Conservation (phyloP, 1,140 invertebrate species). For the Tenebrio molitor region DNA sequence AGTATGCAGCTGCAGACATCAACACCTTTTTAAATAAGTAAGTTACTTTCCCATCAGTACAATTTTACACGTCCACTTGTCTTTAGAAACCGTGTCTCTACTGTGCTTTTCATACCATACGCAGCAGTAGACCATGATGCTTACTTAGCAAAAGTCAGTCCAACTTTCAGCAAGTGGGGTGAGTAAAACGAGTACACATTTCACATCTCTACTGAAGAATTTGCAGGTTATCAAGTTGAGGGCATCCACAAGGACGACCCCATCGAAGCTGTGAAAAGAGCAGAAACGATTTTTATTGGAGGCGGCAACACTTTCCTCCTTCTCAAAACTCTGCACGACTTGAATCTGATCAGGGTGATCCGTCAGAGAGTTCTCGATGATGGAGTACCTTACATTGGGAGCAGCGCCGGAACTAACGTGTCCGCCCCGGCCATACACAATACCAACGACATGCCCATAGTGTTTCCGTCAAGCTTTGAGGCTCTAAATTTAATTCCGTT, state of each 20-base stretch:
- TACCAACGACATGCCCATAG: constrained; percentile 91
- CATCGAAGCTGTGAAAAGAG: constrained; percentile 71
- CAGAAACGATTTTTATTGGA: constrained; percentile 83
- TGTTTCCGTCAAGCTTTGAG: constrained; percentile 80
- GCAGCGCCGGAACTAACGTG: constrained; percentile 88
- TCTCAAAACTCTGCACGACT: constrained; percentile 79
- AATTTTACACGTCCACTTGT: constrained; percentile 27
- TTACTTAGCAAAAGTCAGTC: constrained; percentile 75
- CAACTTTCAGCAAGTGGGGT: constrained; percentile 76
- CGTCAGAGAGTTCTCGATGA: constrained; percentile 73
- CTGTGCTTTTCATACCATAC: constrained; percentile 84
- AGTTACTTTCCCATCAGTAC: too few relatives aligned
- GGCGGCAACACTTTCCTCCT: constrained; percentile 87
- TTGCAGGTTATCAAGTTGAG: constrained; percentile 70
- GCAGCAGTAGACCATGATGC: constrained; percentile 76
- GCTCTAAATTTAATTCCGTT: constrained; percentile 83
- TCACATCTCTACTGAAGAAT: constrained; percentile 6
- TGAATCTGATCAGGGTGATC: constrained; percentile 76
- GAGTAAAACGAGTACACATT: constrained; percentile 41
- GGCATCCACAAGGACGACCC: constrained; percentile 76
- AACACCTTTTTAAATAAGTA: constrained; percentile 75
- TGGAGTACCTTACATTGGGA: constrained; percentile 82
- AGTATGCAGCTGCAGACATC: constrained; percentile 77
- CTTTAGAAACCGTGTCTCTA: constrained; percentile 74
- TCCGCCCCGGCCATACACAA: constrained; percentile 83